These are phyloP conservation scores for Linepithema humile DNA, from an alignment of 1,140 invertebrate genomes.

Conservation along the genomic window DNA sequence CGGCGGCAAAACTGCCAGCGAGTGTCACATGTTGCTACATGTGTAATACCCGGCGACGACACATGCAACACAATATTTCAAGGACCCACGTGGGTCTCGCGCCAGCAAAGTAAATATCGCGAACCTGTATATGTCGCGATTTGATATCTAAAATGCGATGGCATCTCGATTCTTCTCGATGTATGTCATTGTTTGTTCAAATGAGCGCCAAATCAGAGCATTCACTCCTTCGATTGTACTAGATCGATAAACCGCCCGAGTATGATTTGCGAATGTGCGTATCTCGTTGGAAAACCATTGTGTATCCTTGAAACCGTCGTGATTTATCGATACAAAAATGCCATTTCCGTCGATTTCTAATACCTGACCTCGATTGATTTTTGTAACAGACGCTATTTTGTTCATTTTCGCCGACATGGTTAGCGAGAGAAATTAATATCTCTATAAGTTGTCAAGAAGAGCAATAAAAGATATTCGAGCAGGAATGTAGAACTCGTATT, in stretches of 20 bases:
- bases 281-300: conserved; percentile 8
- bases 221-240: background rate
- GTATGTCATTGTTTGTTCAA: background rate
- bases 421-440: background rate
- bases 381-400: background rate
- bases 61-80: conserved; percentile 43
- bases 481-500: background rate
- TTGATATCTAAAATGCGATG: background rate
- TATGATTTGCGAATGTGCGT: background rate
- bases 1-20: background rate
- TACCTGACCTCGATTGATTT: conserved; percentile 9
- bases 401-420: background rate
- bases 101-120: conserved; percentile 41
- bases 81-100: conserved; percentile 52
- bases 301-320: background rate
- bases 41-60: conserved; percentile 9
- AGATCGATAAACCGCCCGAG: background rate
- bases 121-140: background rate
- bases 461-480: background rate
- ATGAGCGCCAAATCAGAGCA: background rate
- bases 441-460: background rate
- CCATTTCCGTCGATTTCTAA: conserved; percentile 34
- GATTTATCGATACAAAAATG: background rate
- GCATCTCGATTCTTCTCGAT: background rate
- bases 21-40: background rate